These are phyloP conservation scores for Masnerella sp. DNA, from an alignment of 2,888 invertebrate genomes.

Conservation along the genomic window DNA sequence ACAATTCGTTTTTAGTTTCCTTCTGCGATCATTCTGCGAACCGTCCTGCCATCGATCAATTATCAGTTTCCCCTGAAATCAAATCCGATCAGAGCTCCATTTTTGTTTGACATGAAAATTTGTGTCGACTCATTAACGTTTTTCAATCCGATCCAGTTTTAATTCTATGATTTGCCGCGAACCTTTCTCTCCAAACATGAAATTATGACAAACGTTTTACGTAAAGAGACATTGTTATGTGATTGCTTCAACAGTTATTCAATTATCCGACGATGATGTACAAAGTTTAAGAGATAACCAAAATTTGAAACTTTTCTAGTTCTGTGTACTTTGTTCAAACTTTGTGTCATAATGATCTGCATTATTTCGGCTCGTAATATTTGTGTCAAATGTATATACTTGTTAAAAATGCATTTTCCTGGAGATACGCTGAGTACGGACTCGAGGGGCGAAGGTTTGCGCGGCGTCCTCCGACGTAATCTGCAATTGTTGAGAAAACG, in stretches of 20 bases:
- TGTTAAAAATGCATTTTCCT: slow-evolving; percentile 53
- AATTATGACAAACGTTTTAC: slow-evolving; percentile 27
- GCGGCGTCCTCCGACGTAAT: too few relatives aligned
- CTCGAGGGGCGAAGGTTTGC: slow-evolving; percentile 10
- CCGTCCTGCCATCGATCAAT: slow-evolving; percentile 31
- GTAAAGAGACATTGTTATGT: slow-evolving; percentile 48
- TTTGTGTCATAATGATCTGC: slow-evolving; percentile 46
- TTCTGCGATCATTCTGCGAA: slow-evolving; percentile 30
- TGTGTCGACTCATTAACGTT: slow-evolving; percentile 2
- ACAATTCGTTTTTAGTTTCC: slow-evolving; percentile 20
- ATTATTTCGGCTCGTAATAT: slow-evolving; percentile 55
- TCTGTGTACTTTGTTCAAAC: slow-evolving; percentile 51
- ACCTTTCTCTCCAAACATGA: slow-evolving; percentile 12
- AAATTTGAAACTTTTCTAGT: slow-evolving; percentile 45
- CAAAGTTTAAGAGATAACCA: slow-evolving; percentile 35
- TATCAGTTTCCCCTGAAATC: slow-evolving; percentile 6
- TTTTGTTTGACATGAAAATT: slow-evolving; percentile 5
- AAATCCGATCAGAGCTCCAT: neutral
- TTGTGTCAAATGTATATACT: slow-evolving; percentile 51
- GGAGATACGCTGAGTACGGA: slow-evolving; percentile 36
- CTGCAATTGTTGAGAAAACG: too few relatives aligned
- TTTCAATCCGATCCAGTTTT: slow-evolving; percentile 2
- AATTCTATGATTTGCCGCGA: slow-evolving; percentile 18
- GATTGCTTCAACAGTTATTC: slow-evolving; percentile 40
- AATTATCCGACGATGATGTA: slow-evolving; percentile 28